Conservation (phyloP, 2,113 vertebrate genomes). For the Coracopsis vasa region DNA sequence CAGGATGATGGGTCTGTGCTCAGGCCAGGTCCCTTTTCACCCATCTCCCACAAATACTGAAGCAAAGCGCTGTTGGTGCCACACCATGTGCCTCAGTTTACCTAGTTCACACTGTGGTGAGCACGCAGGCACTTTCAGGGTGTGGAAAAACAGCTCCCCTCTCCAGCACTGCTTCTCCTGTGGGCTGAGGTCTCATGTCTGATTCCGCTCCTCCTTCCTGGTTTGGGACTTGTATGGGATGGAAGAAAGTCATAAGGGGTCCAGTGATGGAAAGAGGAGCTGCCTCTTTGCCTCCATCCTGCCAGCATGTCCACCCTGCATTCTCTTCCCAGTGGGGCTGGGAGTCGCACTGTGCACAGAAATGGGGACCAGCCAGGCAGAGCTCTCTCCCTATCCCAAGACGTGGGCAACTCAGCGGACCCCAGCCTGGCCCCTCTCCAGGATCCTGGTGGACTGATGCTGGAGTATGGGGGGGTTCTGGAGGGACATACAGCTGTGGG, state of each 20-base stretch:
- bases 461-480: background rate
- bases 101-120: rapidly evolving
- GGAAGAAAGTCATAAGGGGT: background rate
- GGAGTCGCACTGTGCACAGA: rapidly evolving
- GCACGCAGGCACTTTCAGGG: background rate
- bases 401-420: background rate
- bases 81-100: rapidly evolving
- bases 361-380: background rate
- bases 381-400: background rate
- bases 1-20: background rate
- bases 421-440: background rate
- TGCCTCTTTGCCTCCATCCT: background rate
- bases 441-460: background rate
- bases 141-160: background rate
- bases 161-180: background rate
- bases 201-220: background rate
- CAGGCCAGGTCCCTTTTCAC: background rate
- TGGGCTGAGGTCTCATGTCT: background rate
- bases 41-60: rapidly evolving
- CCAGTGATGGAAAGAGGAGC: background rate
- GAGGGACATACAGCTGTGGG: background rate
- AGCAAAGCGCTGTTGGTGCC: background rate
- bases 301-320: background rate
- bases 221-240: background rate
- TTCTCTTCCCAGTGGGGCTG: background rate